Conservation (phyloP, 2,888 invertebrate species). For the Oligia strigilis region DNA sequence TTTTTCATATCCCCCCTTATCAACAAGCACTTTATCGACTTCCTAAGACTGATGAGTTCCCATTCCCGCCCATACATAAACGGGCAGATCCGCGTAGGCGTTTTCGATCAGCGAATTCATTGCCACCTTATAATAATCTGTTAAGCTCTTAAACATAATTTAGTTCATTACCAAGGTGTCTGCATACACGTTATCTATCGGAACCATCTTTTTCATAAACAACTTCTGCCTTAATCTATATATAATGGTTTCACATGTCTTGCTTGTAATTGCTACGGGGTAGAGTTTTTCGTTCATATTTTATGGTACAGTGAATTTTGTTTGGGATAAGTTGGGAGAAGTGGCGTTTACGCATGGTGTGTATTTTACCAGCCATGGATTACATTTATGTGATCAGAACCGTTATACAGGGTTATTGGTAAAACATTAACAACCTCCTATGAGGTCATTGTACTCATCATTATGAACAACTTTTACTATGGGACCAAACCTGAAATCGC, state of each 20-base stretch:
- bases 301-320: constrained; percentile 82
- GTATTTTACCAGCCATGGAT: background rate
- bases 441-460: no score
- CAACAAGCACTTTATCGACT: background rate
- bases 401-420: no score
- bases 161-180: constrained; percentile 53
- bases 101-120: constrained; percentile 45
- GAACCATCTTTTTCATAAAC: constrained; percentile 85
- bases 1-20: background rate
- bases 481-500: no score
- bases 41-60: background rate
- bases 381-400: background rate
- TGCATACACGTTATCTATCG: constrained; percentile 74
- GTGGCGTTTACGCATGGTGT: constrained; percentile 39
- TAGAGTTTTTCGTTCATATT: constrained; percentile 86
- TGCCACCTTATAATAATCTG: constrained; percentile 33
- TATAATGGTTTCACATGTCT: constrained; percentile 90
- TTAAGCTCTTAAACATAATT: constrained; percentile 45
- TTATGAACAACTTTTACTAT: no score
- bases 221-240: constrained; percentile 84
- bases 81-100: constrained; percentile 11
- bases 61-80: background rate
- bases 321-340: constrained; percentile 66
- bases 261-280: constrained; percentile 85
- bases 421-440: no score